Base-by-base conservation (phyloP, 2,113 vertebrate species). In the Anolis sagrei region DNA sequence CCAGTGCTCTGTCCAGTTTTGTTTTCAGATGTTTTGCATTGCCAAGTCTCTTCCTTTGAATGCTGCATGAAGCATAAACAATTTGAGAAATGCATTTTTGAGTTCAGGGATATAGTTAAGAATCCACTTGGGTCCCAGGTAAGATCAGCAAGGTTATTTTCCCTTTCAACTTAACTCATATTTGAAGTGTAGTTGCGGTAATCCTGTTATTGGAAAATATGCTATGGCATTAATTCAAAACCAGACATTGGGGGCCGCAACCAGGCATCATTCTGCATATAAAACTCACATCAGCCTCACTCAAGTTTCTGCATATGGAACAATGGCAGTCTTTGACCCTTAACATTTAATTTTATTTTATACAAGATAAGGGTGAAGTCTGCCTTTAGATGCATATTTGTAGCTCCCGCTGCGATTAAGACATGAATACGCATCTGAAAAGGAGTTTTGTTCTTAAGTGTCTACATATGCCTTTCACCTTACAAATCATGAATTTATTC, bases 101-200 rank as follows among this genome's bases (percentile, higher is more conserved):
- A 83, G 62, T 82, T 88, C 16, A 91, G 85, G 58, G 39, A 58
- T 81, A 49, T 54, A 39, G 86, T 82, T 85, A 70, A 86, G 85
- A 90, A 81, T 66, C 72, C 32, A 79, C 61, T 70, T 11, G 13
- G 19, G 44, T 79, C 6, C 25, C 78, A 32, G 73, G 79, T 76
- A 88, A 89, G 91, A 76, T 64, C 49, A 84, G 61, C 9, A 32
- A 85, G 23, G 70, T 86, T 90, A 88, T 87, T 89, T 49, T 82
- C 1, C 23, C 21, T 86, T 90, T 83, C 49, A 87, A 29, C 58
- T 18, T 77, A 85, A 85, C 61, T 83, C 1, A 23, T 39, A 25
- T 79, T 78, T 92, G 79, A 90, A 90, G 5, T 48, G n/a, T 73
- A 66, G n/a, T 79, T 48, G 18, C 76, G 62, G 2, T 68, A 87